phyloP scores from a whole-genome alignment of 2,797 vertebrate genomes.

The Periophthalmus magnuspinnatus region DNA sequence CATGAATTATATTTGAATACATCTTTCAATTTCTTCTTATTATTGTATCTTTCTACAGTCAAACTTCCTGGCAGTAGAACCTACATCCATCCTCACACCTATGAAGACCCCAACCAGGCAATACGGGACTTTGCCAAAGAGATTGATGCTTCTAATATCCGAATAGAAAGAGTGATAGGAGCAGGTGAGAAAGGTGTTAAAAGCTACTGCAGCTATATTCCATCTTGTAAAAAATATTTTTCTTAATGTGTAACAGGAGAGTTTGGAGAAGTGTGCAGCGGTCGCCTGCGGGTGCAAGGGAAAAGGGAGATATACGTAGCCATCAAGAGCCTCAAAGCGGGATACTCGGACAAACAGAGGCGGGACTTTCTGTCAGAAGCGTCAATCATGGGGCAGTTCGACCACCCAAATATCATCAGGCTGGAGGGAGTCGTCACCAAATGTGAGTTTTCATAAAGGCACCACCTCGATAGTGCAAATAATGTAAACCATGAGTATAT shows the following conservation, averaged over 20 bases:
- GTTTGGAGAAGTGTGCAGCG: conserved; percentile 78
- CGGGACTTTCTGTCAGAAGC: conserved; percentile 81
- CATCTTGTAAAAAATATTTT: background rate
- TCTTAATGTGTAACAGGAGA: conserved; percentile 57
- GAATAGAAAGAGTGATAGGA: conserved; percentile 82
- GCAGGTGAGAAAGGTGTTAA: conserved; percentile 71
- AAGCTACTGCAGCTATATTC: background rate
- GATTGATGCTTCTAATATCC: conserved; percentile 82
- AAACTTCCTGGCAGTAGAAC: conserved; percentile 82
- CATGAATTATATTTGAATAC: conserved; percentile 7
- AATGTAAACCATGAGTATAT: conserved; percentile 60
- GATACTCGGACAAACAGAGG: conserved; percentile 81
- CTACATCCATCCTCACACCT: conserved; percentile 83
- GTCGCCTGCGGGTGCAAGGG: conserved; percentile 71
- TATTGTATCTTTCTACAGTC: conserved; percentile 61
- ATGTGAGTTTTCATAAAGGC: conserved; percentile 68
- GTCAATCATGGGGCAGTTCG: conserved; percentile 83
- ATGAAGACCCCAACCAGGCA: conserved; percentile 84
- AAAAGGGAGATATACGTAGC: conserved; percentile 82
- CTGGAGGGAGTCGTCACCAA: conserved; percentile 82
- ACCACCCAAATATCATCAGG: conserved; percentile 82
- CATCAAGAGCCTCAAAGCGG: conserved; percentile 82
- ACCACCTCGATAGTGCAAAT: background rate
- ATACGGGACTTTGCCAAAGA: conserved; percentile 84
- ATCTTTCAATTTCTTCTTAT: conserved; percentile 6